Evolutionary conservation across 2,888 invertebrate species (phyloP), one percentile per base, ranked within the genome.

Genomic region (Bembecia ichneumoniformis): DNA sequence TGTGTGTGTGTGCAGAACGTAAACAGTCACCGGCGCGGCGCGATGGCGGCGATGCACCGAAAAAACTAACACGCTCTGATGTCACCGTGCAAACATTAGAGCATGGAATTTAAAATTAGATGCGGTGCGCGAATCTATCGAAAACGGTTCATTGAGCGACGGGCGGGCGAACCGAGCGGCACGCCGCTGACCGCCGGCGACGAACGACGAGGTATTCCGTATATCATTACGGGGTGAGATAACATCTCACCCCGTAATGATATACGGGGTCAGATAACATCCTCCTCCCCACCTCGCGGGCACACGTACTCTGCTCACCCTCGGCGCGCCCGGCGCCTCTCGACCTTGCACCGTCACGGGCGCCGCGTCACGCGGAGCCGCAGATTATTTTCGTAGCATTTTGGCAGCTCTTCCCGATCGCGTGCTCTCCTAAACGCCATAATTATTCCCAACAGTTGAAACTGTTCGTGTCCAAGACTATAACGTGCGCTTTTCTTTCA

Each of bases 91-190:
- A 81, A 81, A 82, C 79, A 79, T 76, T 71, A 74, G 73, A 75
- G 62, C 76, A 77, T 80, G 71, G 66, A 82, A 76, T 71, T 73
- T 82, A 82, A 76, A 84, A 71, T 81, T 86, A 87, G 84, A 77
- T 70, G 71, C 74, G 77, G 69, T 71, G 69, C 66, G 75, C 73
- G 77, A 74, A 74, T 74, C 74, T 74, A 73, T 73, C 66, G 70
- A 66, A 64, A 63, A 66, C 70, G 77, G 75, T 82, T 78, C 87
- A 86, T 86, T 84, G 86, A 86, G 81, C 83, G 86, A 82, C 83
- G 80, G 74, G 75, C 79, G 77, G 68, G 83, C 86, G 71, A 76
- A 63, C 81, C 82, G 84, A 83, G 87, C 77, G 78, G 82, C 74
- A 73, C 80, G 81, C 81, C 82, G 84, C 82, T 58, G 59, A 73